Conservation (phyloP, 2,888 invertebrate species). For the Bembecia ichneumoniformis region DNA sequence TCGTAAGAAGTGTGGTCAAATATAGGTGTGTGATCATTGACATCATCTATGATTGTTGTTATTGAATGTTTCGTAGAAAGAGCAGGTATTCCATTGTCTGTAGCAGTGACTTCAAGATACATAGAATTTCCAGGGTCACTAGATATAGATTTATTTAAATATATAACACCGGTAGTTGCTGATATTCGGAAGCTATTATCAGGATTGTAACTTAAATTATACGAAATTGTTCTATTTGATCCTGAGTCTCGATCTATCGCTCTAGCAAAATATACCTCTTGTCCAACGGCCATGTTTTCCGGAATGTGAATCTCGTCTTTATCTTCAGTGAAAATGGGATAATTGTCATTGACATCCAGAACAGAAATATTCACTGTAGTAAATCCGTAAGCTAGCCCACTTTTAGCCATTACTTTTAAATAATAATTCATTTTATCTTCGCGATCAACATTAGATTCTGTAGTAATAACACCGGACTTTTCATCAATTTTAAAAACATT, state of each 20-base stretch:
- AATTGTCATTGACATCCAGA: slow-evolving; percentile 92
- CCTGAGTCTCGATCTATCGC: slow-evolving; percentile 92
- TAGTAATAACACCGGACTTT: slow-evolving; percentile 82
- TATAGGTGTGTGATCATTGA: slow-evolving; percentile 95
- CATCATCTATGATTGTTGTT: slow-evolving; percentile 83
- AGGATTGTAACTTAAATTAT: slow-evolving; percentile 84
- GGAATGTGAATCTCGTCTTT: slow-evolving; percentile 84
- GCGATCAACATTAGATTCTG: slow-evolving; percentile 85
- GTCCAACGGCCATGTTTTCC: slow-evolving; percentile 94
- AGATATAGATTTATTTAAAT: slow-evolving; percentile 84
- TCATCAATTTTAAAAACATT: slow-evolving; percentile 86
- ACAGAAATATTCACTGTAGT: slow-evolving; percentile 86
- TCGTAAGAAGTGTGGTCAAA: slow-evolving; percentile 94
- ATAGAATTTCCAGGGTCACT: slow-evolving; percentile 80
- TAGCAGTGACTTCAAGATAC: slow-evolving; percentile 84
- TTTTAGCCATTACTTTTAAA: slow-evolving; percentile 84
- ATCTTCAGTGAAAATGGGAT: slow-evolving; percentile 85
- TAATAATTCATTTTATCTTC: slow-evolving; percentile 84
- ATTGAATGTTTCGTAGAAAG: slow-evolving; percentile 83
- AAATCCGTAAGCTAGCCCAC: slow-evolving; percentile 82
- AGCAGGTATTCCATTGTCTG: slow-evolving; percentile 85
- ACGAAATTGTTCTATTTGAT: slow-evolving; percentile 88
- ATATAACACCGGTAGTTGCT: slow-evolving; percentile 89
- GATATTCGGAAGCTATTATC: slow-evolving; percentile 88
- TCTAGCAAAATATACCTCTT: slow-evolving; percentile 90